These are phyloP conservation scores for Tachysurus fulvidraco DNA, from an alignment of 2,113 vertebrate species.

Conservation along the genomic window DNA sequence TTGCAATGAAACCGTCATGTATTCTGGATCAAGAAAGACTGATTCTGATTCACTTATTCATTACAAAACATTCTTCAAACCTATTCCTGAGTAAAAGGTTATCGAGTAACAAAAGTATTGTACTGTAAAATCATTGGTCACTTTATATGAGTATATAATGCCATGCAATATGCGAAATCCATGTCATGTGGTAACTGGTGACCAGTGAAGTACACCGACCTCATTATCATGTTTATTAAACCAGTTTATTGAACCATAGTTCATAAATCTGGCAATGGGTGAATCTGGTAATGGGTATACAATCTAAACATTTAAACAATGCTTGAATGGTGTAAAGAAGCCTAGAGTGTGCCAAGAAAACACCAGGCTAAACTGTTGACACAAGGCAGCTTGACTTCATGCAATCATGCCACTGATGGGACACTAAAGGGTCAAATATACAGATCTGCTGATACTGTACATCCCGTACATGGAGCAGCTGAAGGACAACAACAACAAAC, in stretches of 20 bases:
- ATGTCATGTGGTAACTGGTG: too few species aligned
- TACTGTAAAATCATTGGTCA: background rate
- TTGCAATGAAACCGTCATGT: background rate
- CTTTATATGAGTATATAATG: background rate
- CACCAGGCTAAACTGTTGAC: background rate
- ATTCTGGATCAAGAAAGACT: background rate
- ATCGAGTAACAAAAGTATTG: background rate
- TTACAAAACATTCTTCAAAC: background rate
- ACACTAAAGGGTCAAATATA: too few species aligned
- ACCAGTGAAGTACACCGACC: too few species aligned
- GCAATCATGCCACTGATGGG: background rate
- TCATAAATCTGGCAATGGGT: background rate
- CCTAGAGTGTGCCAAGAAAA: background rate
- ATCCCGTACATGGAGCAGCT: too few species aligned
- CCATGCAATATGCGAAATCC: background rate
- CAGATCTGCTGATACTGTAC: too few species aligned
- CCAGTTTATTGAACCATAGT: too few species aligned
- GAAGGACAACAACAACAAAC: too few species aligned
- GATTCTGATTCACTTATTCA: slow-evolving; percentile 1
- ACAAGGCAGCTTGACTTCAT: background rate
- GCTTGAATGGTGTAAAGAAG: background rate
- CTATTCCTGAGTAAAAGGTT: background rate
- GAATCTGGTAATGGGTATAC: background rate
- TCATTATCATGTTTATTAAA: too few species aligned
- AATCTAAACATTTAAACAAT: background rate